Evolutionary conservation across 2,113 vertebrate genomes (phyloP).

Genomic region (Illadopsis cleaveri): DNA sequence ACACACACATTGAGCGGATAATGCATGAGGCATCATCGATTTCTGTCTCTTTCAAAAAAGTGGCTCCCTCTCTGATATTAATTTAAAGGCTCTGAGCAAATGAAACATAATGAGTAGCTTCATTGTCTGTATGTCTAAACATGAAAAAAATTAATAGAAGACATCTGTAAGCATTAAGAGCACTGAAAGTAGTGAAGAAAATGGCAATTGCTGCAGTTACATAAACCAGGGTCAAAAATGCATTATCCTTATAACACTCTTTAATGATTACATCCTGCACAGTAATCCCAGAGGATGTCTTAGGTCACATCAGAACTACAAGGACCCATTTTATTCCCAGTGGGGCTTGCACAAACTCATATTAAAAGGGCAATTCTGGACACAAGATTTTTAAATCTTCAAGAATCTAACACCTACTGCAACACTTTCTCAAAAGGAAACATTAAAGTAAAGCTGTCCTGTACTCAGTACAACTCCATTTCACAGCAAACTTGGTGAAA

Average conservation of each 20-base stretch:
- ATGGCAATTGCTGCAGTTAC: background rate
- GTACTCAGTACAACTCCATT: background rate
- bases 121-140: background rate
- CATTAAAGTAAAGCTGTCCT: background rate
- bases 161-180: background rate
- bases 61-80: background rate
- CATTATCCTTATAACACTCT: background rate
- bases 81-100: background rate
- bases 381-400: background rate
- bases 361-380: background rate
- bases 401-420: background rate
- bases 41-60: background rate
- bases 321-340: background rate
- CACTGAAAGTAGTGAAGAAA: background rate
- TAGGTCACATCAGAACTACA: background rate
- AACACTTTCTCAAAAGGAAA: background rate
- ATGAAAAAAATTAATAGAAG: background rate
- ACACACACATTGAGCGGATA: background rate
- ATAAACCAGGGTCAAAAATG: background rate
- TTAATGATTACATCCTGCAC: background rate
- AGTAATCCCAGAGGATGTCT: background rate
- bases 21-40: background rate
- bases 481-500: background rate
- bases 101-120: background rate
- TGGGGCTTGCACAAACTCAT: background rate